Conservation (phyloP, 2,797 vertebrate species). For the Sphenodon punctatus region DNA sequence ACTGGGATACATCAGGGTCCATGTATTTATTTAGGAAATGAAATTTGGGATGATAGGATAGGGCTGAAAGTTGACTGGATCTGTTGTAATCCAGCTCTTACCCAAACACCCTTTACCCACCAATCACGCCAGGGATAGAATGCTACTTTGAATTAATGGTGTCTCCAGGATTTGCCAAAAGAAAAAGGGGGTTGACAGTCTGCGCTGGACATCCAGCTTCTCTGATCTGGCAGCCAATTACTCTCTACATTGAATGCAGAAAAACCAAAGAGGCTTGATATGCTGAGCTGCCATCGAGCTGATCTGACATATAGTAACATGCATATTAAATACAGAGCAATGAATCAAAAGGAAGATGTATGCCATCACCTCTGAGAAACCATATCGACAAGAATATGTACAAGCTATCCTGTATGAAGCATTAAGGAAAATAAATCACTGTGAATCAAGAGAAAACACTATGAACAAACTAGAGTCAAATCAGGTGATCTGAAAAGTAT, state of each 20-base stretch:
- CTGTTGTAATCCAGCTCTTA: background rate
- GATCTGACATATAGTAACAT: rapidly evolving
- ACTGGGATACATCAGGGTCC: background rate
- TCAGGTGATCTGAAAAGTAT: background rate
- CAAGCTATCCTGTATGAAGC: background rate
- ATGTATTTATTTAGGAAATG: background rate
- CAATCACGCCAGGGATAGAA: rapidly evolving
- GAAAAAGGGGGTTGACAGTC: background rate
- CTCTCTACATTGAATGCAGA: background rate
- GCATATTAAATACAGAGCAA: background rate
- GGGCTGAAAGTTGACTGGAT: rapidly evolving
- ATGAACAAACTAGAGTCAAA: too few relatives aligned
- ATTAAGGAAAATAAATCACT: slow-evolving; percentile 29
- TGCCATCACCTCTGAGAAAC: background rate
- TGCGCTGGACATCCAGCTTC: background rate
- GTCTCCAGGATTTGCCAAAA: background rate
- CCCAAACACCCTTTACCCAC: background rate
- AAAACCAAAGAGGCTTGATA: background rate
- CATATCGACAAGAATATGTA: background rate
- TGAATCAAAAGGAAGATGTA: background rate
- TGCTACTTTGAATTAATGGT: background rate
- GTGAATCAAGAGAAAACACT: too few relatives aligned
- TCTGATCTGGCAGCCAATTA: background rate
- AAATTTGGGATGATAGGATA: background rate
- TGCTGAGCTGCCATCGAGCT: background rate